phyloP scores from a whole-genome alignment of 1,140 invertebrate genomes.

The Aphis gossypii region DNA sequence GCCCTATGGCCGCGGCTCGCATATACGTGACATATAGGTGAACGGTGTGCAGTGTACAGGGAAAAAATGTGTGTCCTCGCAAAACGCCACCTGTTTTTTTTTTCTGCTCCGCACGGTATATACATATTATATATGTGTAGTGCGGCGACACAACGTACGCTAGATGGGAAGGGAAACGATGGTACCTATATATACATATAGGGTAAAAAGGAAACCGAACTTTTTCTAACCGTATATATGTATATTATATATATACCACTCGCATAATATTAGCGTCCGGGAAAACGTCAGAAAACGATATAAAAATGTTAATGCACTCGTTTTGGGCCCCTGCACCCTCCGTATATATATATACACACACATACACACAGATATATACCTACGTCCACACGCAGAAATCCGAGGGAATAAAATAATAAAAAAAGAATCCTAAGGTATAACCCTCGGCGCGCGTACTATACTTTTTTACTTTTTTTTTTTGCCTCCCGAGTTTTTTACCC shows the following conservation, averaged over 20 bases:
- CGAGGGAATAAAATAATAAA: slow-evolving; percentile 57
- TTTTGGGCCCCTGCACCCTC: slow-evolving; percentile 9
- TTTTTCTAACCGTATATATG: slow-evolving; percentile 29
- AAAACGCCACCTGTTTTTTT: slow-evolving; percentile 45
- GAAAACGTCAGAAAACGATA: slow-evolving; percentile 58
- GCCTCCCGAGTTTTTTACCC: slow-evolving; percentile 30
- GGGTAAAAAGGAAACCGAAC: slow-evolving; percentile 51
- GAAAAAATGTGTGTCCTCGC: slow-evolving; percentile 48
- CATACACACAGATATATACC: neutral
- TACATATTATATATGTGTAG: neutral
- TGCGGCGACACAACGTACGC: neutral
- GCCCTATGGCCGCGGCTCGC: neutral
- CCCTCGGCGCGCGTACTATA: neutral
- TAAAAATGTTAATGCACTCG: slow-evolving; percentile 58
- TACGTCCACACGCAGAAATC: slow-evolving; percentile 9
- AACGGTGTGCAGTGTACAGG: neutral
- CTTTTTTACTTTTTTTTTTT: slow-evolving; percentile 25
- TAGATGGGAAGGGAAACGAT: neutral
- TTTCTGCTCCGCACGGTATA: neutral
- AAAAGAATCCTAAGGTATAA: slow-evolving; percentile 49
- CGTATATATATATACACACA: neutral
- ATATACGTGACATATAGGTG: slow-evolving; percentile 6
- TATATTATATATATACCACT: neutral
- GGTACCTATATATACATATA: neutral
- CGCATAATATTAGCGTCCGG: slow-evolving; percentile 48